Conservation (phyloP, 2,113 vertebrate species). For the Dascyllus trimaculatus region DNA sequence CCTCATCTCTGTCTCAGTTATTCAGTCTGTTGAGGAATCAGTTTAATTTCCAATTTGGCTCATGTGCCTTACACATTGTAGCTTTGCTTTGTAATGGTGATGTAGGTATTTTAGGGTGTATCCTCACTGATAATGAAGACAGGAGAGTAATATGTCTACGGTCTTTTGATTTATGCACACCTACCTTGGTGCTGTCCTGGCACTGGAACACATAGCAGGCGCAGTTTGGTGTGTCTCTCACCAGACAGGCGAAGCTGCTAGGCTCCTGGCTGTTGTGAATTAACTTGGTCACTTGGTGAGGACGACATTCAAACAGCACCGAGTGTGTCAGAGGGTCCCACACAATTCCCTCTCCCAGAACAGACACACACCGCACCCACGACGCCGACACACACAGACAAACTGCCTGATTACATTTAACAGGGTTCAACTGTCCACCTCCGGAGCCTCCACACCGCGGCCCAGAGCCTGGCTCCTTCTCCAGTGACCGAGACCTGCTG, state of each 20-base stretch:
- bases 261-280: conserved; percentile 95
- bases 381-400: conserved; percentile 86
- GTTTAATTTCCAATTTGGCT: not conserved
- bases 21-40: not conserved
- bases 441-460: not conserved
- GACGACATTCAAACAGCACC: conserved; percentile 90
- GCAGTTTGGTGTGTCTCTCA: conserved; percentile 83
- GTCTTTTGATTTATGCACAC: not conserved
- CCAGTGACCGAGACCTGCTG: conserved; percentile 66
- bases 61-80: too few relatives aligned
- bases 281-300: conserved; percentile 90
- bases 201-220: conserved; percentile 94
- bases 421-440: not conserved
- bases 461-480: conserved; percentile 55
- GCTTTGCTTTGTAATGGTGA: not conserved
- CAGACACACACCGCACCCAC: conserved; percentile 86
- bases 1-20: not conserved
- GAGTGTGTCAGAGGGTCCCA: conserved; percentile 92
- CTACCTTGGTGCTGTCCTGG: conserved; percentile 92
- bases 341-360: conserved; percentile 74
- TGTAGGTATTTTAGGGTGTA: not conserved
- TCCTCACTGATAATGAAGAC: not conserved
- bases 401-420: conserved; percentile 71
- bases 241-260: conserved; percentile 92
- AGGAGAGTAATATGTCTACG: not conserved